Evolutionary conservation across 1,140 invertebrate genomes (phyloP).

Genomic region (Dendroctonus valens): DNA sequence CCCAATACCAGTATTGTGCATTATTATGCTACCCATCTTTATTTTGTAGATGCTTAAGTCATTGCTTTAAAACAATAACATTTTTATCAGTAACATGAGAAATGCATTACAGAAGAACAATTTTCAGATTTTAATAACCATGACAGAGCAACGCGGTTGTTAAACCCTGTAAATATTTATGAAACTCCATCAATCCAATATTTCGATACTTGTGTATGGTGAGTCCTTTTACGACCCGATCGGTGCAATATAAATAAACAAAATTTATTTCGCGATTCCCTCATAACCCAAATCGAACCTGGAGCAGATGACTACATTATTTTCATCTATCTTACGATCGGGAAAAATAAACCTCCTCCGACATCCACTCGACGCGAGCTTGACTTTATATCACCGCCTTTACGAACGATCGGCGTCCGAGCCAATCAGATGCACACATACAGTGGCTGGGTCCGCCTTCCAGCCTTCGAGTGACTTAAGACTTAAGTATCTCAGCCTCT

Average conservation of each 20-base stretch:
- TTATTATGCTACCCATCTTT: too few species aligned
- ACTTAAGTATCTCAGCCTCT: slow-evolving; percentile 17
- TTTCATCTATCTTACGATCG: neutral
- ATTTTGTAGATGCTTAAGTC: too few species aligned
- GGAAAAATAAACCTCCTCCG: slow-evolving; percentile 15
- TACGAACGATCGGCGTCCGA: slow-evolving; percentile 11
- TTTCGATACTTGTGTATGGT: neutral
- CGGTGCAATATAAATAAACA: neutral
- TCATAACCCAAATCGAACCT: neutral
- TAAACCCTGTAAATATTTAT: too few species aligned
- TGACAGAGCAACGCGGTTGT: too few species aligned
- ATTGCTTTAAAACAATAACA: too few species aligned
- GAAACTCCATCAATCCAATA: too few species aligned
- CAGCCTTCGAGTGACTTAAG: slow-evolving; percentile 14
- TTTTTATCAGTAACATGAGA: too few species aligned
- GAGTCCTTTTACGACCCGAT: neutral
- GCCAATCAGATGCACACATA: slow-evolving; percentile 13
- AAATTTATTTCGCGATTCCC: neutral
- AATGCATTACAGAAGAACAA: too few species aligned
- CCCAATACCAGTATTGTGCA: too few species aligned
- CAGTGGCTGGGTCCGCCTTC: slow-evolving; percentile 18
- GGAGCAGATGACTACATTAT: neutral
- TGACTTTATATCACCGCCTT: slow-evolving; percentile 19
- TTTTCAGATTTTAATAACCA: too few species aligned
- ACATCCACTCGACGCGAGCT: slow-evolving; percentile 12